These are phyloP conservation scores for Rhimphoctona megacephalus DNA, from an alignment of 2,888 invertebrate genomes.

Conservation along the genomic window DNA sequence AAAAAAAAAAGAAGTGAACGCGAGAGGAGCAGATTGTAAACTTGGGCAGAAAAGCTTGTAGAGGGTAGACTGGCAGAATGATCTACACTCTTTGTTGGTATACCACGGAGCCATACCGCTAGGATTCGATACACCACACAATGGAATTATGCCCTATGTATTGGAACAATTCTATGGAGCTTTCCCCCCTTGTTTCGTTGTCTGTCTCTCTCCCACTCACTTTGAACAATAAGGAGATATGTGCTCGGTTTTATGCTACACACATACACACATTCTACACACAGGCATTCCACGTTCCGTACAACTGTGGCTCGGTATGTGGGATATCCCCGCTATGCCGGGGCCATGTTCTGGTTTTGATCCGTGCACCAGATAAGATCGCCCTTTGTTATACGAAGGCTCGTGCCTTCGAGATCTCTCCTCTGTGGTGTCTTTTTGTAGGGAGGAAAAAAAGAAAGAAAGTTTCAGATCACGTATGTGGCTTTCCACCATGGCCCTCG, in stretches of 20 bases:
- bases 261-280: constrained; percentile 52
- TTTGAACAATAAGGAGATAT: constrained; percentile 67
- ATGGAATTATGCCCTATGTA: constrained; percentile 80
- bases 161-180: constrained; percentile 77
- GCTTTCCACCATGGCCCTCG: constrained; percentile 5
- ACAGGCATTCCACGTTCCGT: constrained; percentile 66
- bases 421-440: constrained; percentile 46
- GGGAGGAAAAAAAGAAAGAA: constrained; percentile 38
- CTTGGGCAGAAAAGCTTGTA: constrained; percentile 4
- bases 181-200: constrained; percentile 19
- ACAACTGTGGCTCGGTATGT: constrained; percentile 78
- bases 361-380: constrained; percentile 83
- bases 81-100: constrained; percentile 61
- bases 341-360: constrained; percentile 84
- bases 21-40: constrained; percentile 14
- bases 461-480: constrained; percentile 40
- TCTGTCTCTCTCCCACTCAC: constrained; percentile 49
- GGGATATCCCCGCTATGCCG: constrained; percentile 83
- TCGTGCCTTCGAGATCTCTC: constrained; percentile 80
- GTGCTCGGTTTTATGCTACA: constrained; percentile 69
- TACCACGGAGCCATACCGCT: constrained; percentile 67
- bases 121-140: constrained; percentile 76
- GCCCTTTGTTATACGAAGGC: constrained; percentile 83
- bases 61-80: constrained; percentile 56
- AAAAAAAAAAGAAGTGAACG: background rate